A percentile compares a stretch with the other conserved stretches of the same genome.
These are phyloP conservation scores for Ptiloglossa arizonensis DNA, from an alignment of 1,140 invertebrate species.

Conservation along the genomic window DNA sequence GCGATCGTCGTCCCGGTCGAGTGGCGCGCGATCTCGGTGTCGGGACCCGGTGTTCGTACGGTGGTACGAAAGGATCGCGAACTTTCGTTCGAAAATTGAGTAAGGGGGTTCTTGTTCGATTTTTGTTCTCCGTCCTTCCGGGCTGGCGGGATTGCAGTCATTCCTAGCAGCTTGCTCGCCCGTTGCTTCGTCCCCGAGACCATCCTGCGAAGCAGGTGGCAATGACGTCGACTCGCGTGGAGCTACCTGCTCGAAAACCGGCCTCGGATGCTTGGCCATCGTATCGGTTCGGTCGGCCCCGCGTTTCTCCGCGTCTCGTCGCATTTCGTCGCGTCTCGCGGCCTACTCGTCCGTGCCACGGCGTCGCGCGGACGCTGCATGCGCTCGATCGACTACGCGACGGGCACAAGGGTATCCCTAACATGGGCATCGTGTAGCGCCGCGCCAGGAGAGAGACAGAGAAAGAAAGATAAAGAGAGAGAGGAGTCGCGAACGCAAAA, in stretches of 20 bases:
- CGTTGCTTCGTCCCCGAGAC: slow-evolving; percentile 46
- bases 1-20: too few species aligned
- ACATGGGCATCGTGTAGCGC: neutral
- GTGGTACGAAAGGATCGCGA: too few species aligned
- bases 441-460: too few species aligned
- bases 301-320: neutral
- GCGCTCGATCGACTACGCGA: too few species aligned
- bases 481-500: neutral
- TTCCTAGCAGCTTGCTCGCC: slow-evolving; percentile 29
- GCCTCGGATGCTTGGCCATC: neutral
- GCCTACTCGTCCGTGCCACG: too few species aligned
- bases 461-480: too few species aligned
- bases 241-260: slow-evolving; percentile 50
- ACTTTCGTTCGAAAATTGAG: neutral
- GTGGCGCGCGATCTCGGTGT: too few species aligned
- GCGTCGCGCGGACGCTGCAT: too few species aligned
- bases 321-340: neutral
- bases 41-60: too few species aligned
- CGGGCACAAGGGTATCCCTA: neutral
- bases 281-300: slow-evolving; percentile 1
- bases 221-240: slow-evolving; percentile 51
- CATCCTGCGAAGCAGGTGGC: slow-evolving; percentile 58
- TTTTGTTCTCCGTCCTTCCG: slow-evolving; percentile 52
- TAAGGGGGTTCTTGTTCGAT: neutral
- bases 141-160: slow-evolving; percentile 16